Evolutionary conservation across 2,888 invertebrate genomes (phyloP).

Genomic region (Willowsia nigromaculata): DNA sequence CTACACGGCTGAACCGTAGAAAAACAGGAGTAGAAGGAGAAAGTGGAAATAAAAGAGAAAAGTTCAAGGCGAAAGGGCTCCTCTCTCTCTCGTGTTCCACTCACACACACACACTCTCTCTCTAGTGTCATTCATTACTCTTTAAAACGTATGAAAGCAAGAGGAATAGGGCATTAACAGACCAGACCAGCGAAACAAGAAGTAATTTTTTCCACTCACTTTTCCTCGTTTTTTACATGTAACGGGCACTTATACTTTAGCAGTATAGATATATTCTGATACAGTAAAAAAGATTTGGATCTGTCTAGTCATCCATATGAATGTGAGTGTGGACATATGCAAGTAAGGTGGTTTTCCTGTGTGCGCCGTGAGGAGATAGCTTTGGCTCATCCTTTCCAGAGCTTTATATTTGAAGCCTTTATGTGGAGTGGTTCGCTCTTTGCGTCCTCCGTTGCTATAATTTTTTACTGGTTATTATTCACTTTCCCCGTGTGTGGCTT

Average conservation of each 20-base stretch:
- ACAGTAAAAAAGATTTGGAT: neutral
- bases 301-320: neutral
- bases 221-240: constrained; percentile 45
- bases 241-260: constrained; percentile 25
- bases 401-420: constrained; percentile 34
- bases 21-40: constrained; percentile 5
- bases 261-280: neutral
- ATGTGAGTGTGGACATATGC: neutral
- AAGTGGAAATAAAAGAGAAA: constrained; percentile 68
- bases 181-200: constrained; percentile 60
- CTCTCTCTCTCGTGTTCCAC: constrained; percentile 44
- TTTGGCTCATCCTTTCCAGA: constrained; percentile 20
- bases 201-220: constrained; percentile 1
- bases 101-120: too few species aligned
- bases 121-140: constrained; percentile 70
- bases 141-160: constrained; percentile 65
- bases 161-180: constrained; percentile 61
- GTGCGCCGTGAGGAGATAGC: neutral
- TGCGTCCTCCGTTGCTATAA: constrained; percentile 8
- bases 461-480: constrained; percentile 55
- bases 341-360: neutral
- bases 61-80: constrained; percentile 67
- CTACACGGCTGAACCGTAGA: neutral
- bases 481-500: constrained; percentile 16
- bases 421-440: neutral